Conservation (phyloP, 2,888 invertebrate genomes). For the Erebia aethiops region DNA sequence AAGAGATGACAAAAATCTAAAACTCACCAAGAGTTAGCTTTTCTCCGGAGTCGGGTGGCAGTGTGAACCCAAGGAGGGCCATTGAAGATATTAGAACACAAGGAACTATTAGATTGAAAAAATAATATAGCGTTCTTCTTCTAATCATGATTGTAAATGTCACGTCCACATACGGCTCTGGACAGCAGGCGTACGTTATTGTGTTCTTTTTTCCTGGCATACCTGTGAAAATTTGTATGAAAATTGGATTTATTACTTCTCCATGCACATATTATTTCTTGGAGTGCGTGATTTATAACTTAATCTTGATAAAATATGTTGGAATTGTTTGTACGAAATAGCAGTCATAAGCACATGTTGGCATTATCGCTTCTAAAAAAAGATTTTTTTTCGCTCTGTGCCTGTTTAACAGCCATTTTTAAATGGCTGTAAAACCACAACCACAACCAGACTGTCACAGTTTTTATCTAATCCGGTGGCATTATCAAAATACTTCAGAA, state of each 20-base stretch:
- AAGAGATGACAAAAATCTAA: constrained; percentile 1
- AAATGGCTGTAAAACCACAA: too few species aligned
- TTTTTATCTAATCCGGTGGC: too few species aligned
- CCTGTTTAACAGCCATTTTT: too few species aligned
- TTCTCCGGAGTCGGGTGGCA: constrained; percentile 99
- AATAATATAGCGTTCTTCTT: constrained; percentile 98
- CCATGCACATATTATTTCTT: not conserved
- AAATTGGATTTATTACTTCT: constrained; percentile 6
- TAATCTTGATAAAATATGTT: not conserved
- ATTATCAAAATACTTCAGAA: too few species aligned
- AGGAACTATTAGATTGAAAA: constrained; percentile 99
- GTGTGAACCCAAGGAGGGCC: constrained; percentile 98
- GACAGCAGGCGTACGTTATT: constrained; percentile 95
- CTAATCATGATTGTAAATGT: constrained; percentile 98
- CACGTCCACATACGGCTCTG: constrained; percentile 96
- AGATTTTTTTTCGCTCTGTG: too few species aligned
- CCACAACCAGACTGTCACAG: too few species aligned
- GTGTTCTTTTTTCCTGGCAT: constrained; percentile 96
- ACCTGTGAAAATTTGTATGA: constrained; percentile 78
- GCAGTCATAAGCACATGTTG: constrained; percentile 1
- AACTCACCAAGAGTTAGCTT: constrained; percentile 95
- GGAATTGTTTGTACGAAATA: not conserved
- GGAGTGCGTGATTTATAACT: constrained; percentile 8
- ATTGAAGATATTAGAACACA: constrained; percentile 99
- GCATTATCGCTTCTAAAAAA: not conserved